Base-by-base conservation (phyloP, 2,113 vertebrate genomes). In the Lagopus muta region DNA sequence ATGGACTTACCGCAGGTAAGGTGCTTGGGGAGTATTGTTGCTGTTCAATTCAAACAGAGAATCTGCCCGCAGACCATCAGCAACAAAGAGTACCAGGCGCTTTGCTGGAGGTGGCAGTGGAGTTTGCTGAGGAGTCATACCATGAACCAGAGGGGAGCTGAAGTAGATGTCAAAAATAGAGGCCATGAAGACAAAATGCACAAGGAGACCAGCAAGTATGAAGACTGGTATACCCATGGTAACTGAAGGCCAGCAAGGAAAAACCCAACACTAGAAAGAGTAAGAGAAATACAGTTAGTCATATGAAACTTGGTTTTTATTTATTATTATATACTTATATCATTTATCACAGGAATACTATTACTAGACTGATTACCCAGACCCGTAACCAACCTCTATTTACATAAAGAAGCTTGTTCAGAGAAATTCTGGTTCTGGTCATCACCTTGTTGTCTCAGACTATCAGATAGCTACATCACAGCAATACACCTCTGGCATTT, bases 131-230 rank as follows among this genome's bases (percentile, higher is more conserved):
- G 99, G 99, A 24, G 98, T 98, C 99, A 99, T 99, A 28, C 99
- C 99, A 27, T 99, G 99, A 85, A 99, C 99, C 80, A 99, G 92
- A 20, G 99, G 99, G 83, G 99, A 99, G 4, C 98, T 99, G 97
- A 99, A 99, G 96, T 99, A 99, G 94, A 99, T 99, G 94, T 99
- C 99, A 97, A 99, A 99, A 95, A 99, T 99, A 43, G 99, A 99
- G 73, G 97, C 65, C 92, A 99, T 98, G 97, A 99, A 99, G 48
- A 99, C 97, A 36, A 98, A 96, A 22, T 99, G 99, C 82, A 99
- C 98, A 14, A 98, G 86, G 87, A 99, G 96, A 32, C 98, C 99
- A 48, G 98, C 92, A 4, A 98, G 28, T 34, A 99, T 97, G 95
- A 99, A 99, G 13, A 98, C 93, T 17, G 97, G 97, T 97, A 98